These are phyloP conservation scores for Ceratitis capitata DNA, from an alignment of 1,140 invertebrate genomes.

Conservation along the genomic window DNA sequence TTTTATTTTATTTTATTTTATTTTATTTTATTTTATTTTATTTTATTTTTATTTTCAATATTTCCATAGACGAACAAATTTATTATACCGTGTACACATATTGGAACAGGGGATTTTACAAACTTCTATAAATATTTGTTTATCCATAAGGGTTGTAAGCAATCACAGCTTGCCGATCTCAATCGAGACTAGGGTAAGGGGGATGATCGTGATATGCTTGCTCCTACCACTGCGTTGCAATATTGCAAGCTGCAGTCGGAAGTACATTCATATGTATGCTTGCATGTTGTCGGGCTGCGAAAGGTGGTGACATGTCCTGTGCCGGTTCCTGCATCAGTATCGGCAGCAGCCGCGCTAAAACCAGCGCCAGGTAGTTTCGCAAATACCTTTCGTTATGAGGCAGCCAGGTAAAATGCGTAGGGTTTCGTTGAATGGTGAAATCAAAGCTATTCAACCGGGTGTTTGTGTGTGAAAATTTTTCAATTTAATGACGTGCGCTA, in stretches of 20 bases:
- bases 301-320: constrained; percentile 26
- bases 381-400: constrained; percentile 48
- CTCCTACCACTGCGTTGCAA: constrained; percentile 45
- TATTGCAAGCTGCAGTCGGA: constrained; percentile 18
- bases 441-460: not conserved
- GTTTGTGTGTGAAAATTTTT: constrained; percentile 5
- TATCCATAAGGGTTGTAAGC: not conserved
- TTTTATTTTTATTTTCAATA: too few species aligned
- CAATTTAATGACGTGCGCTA: constrained; percentile 35
- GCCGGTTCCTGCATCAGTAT: too few species aligned
- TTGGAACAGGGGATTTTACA: too few species aligned
- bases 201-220: constrained; percentile 2
- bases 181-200: constrained; percentile 31
- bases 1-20: too few species aligned
- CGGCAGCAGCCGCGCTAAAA: not conserved
- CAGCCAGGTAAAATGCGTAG: constrained; percentile 33
- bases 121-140: not conserved
- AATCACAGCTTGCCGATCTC: not conserved
- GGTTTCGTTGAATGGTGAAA: not conserved
- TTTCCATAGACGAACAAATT: too few species aligned
- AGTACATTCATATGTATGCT: not conserved
- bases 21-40: too few species aligned
- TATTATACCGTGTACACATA: too few species aligned
- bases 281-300: not conserved
- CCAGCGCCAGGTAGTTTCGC: constrained; percentile 59